phyloP scores from a whole-genome alignment of 2,797 vertebrate genomes.

The Bucorvus abyssinicus region DNA sequence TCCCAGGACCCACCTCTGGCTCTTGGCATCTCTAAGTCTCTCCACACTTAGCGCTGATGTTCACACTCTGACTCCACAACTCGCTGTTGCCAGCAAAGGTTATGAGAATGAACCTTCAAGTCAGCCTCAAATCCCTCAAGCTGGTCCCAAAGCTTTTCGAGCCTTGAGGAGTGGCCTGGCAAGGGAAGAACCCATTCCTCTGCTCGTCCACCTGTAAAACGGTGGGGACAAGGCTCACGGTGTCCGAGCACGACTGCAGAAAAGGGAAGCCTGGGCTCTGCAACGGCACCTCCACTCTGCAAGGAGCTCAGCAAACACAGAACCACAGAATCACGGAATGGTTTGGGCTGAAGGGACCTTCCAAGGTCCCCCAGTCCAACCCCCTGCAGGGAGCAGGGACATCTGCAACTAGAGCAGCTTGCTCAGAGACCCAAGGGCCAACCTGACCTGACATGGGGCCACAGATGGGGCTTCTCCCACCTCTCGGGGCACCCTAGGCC shows the following conservation, averaged over 20 bases:
- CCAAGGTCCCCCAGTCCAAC: no score
- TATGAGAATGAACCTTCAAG: background rate
- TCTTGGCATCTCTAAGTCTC: background rate
- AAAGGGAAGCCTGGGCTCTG: no score
- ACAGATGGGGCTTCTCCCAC: background rate
- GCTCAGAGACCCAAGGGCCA: background rate
- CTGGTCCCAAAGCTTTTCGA: background rate
- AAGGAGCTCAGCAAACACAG: no score
- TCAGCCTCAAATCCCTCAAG: no score
- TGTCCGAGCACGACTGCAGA: no score
- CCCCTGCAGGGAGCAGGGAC: background rate
- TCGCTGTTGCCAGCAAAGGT: background rate
- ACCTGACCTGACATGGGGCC: background rate
- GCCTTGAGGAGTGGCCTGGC: background rate
- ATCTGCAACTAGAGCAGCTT: background rate
- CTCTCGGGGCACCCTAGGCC: background rate
- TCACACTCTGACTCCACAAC: background rate
- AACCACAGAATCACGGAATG: no score
- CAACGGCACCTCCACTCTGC: no score
- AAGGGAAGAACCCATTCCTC: background rate
- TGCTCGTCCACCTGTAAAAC: background rate
- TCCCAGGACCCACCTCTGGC: rapidly evolving
- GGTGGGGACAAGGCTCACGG: no score
- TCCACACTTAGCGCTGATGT: background rate
- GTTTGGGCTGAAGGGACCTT: no score